Evolutionary conservation across 2,113 vertebrate species (phyloP), one percentile per base, ranked within the genome.

Genomic region (Corythornis cristatus): DNA sequence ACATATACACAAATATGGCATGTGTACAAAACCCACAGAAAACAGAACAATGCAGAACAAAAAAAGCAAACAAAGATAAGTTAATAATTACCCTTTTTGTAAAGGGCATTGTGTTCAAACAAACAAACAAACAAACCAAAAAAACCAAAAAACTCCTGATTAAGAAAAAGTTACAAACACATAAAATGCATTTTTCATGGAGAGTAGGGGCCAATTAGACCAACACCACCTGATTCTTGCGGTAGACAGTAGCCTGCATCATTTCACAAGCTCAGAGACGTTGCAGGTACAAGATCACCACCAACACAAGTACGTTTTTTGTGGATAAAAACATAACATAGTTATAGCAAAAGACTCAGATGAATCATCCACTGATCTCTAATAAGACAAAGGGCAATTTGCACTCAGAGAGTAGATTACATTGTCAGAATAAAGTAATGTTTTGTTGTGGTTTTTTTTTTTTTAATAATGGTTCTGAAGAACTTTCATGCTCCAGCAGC

Each of bases 21-120:
- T 43, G 11, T 83, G 83, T 42, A 95, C 64, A 93, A 84, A 90
- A 86, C 57, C 67, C 71, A 97, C n/a, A 76, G 79, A 64, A 94
- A 78, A 66, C 0, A 74, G 54, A 83, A 82, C 56, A 67, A 77
- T 70, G 90, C 35, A 89, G 53, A 93, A 95, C 57, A 88, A 80
- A 94, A 46, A 93, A 84, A 60, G 26, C 45, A 28, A 89, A 95
- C 71, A 91, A 17, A 70, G 11, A 60, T 15, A 93, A 61, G 19
- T 60, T 67, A 65, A 73, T 57, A 72, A 89, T 79, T 93, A 72
- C 58, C n/a, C 11, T 79, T 86, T 86, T 61, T 67, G 58, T 42
- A 60, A 88, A 80, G 74, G 91, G 77, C 74, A 91, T 72, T 80
- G 50, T 16, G 58, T 56, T 85, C 43, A 46, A 20, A 11, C 78